Conservation (phyloP, 2,113 vertebrate species). For the Crotalus horridus region DNA sequence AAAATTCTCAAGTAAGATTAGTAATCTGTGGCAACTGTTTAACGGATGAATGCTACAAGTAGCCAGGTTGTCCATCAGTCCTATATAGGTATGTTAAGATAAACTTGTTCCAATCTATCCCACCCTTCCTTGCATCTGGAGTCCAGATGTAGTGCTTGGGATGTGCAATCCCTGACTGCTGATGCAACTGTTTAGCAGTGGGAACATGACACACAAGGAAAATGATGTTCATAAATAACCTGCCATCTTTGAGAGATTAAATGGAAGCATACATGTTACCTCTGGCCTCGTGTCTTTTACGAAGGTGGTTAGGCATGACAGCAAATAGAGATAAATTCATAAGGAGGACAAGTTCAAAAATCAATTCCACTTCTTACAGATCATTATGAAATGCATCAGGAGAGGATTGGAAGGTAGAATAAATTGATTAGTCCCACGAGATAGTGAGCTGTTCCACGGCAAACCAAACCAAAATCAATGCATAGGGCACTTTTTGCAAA, state of each 20-base stretch:
- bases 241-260: slow-evolving; percentile 50
- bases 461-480: slow-evolving; percentile 43
- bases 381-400: slow-evolving; percentile 72
- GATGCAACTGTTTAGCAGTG: slow-evolving; percentile 32
- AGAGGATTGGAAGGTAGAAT: slow-evolving; percentile 71
- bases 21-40: not conserved
- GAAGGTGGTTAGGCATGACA: slow-evolving; percentile 45
- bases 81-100: not conserved
- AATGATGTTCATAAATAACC: slow-evolving; percentile 55
- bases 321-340: slow-evolving; percentile 58
- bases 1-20: not conserved
- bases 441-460: slow-evolving; percentile 30
- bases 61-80: not conserved
- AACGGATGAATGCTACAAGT: not conserved
- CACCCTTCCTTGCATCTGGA: slow-evolving; percentile 31
- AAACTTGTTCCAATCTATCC: not conserved
- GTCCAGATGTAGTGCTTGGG: slow-evolving; percentile 2
- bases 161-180: slow-evolving; percentile 13
- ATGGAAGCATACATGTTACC: slow-evolving; percentile 50
- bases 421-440: slow-evolving; percentile 60
- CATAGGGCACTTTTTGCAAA: not conserved
- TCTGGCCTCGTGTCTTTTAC: slow-evolving; percentile 51
- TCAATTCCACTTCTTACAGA: slow-evolving; percentile 59
- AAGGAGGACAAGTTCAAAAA: slow-evolving; percentile 29
- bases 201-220: slow-evolving; percentile 36